Evolutionary conservation across 2,888 invertebrate species (phyloP), one percentile per base, ranked within the genome.

Genomic region (Dimorphilus gyrociliatus): DNA sequence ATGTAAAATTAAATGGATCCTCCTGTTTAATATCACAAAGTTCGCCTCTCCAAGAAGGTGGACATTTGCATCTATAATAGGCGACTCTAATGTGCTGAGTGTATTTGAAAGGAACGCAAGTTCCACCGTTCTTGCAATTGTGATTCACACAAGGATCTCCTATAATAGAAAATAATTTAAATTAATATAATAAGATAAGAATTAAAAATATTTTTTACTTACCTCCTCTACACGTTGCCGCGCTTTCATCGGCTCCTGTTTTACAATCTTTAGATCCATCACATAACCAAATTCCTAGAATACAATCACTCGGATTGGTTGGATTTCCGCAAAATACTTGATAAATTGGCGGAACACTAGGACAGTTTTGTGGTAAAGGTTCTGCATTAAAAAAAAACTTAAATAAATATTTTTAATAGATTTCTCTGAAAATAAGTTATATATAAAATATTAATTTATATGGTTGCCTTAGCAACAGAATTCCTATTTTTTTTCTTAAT

Each of bases 61-160:
- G 50, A 44, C 74, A 74, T 0, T 44, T 39, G 37, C 74, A 74
- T 10, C 35, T 45, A 38, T 62, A 68, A 1, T 42, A 42, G 2
- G 37, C 40, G 10, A 41, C 40, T 14, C 32, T 33, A 10, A 33
- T 18, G 19, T 33, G 23, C 8, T 19, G 19, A 6, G 18, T 6
- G 16, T 27, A 29, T 10, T 34, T 24, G 23, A 28, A 36, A 6
- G 30, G 32, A 15, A 29, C n/a, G 21, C 41, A 41, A 6, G 25
- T 14, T 3, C 32, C 41, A n/a, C 38, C 38, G 32, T 42, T 41
- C 23, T 33, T 28, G 31, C 41, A 42, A 8, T 36, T 33, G 12
- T 23, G 8, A 14, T 23, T 16, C n/a, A 10, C 18, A 28, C 42
- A 42, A 18, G 42, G 37, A 26, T 42, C 34, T 23, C 24, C 42